These are phyloP conservation scores for Lemur catta DNA, from an alignment of 2,797 vertebrate genomes.

Conservation along the genomic window DNA sequence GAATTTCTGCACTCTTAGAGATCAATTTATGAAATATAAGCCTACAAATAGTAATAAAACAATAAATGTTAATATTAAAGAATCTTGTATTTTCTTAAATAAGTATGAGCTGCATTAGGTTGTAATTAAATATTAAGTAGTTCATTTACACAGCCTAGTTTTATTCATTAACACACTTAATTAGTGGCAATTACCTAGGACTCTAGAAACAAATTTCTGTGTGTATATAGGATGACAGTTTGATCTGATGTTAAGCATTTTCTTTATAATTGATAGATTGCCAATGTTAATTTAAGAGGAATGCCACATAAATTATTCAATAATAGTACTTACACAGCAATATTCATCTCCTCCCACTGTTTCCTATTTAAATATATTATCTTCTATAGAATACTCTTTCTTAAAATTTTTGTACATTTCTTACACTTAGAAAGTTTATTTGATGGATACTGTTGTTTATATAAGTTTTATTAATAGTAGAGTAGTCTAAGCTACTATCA, in stretches of 20 bases:
- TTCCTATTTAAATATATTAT: not conserved
- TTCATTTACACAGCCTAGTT: not conserved
- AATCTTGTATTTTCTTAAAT: not conserved
- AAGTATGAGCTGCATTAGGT: not conserved
- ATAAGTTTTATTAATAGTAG: not conserved
- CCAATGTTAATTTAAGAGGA: constrained; percentile 31
- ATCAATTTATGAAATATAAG: not conserved
- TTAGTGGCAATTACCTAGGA: constrained; percentile 12
- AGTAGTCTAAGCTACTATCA: not conserved
- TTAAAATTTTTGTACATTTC: not conserved
- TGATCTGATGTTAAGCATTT: constrained; percentile 20
- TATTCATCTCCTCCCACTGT: not conserved
- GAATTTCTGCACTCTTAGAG: not conserved
- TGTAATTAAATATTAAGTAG: constrained; percentile 41
- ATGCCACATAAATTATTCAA: not conserved
- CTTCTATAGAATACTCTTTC: not conserved
- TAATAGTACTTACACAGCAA: not conserved
- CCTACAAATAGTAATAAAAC: constrained; percentile 6
- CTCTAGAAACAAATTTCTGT: constrained; percentile 36
- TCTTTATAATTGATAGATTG: constrained; percentile 16
- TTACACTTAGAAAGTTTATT: not conserved
- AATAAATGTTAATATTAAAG: not conserved
- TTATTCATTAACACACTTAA: constrained; percentile 17
- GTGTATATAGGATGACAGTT: not conserved
- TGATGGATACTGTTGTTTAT: not conserved